Evolutionary conservation across 2,797 vertebrate species (phyloP).

Genomic region (Ficedula albicollis): DNA sequence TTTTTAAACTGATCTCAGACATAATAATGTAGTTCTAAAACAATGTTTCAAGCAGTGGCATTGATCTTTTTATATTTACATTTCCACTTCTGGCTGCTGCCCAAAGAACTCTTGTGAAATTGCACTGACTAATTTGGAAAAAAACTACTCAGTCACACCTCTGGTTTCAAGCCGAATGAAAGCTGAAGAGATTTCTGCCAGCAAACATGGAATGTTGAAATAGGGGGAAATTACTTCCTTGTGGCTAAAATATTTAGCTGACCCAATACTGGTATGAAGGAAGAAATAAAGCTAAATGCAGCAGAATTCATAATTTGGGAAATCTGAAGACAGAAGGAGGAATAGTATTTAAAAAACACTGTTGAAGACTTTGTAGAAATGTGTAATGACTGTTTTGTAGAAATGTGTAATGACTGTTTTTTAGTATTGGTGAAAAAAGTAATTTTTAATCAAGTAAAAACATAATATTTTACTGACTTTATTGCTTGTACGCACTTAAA

Average conservation of each 20-base stretch:
- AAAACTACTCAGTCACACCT: background rate
- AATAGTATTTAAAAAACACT: background rate
- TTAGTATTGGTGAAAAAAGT: background rate
- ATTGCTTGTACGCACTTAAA: background rate
- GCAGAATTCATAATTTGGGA: background rate
- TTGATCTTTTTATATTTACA: background rate
- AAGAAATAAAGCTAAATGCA: background rate
- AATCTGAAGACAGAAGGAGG: background rate
- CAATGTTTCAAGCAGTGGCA: background rate
- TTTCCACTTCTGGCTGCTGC: background rate
- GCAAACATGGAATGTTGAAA: background rate
- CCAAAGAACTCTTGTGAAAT: constrained; percentile 18
- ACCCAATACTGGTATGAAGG: background rate
- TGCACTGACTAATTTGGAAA: background rate
- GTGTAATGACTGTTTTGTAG: background rate
- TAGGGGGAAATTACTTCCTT: background rate
- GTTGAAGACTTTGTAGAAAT: background rate
- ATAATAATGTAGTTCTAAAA: background rate
- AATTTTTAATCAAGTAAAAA: background rate
- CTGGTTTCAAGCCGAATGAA: constrained; percentile 7
- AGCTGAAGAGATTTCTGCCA: background rate
- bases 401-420: background rate
- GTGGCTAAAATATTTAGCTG: background rate
- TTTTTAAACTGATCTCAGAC: background rate
- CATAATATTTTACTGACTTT: background rate